These are phyloP conservation scores for Gadus chalcogrammus DNA, from an alignment of 2,113 vertebrate species.

Conservation along the genomic window DNA sequence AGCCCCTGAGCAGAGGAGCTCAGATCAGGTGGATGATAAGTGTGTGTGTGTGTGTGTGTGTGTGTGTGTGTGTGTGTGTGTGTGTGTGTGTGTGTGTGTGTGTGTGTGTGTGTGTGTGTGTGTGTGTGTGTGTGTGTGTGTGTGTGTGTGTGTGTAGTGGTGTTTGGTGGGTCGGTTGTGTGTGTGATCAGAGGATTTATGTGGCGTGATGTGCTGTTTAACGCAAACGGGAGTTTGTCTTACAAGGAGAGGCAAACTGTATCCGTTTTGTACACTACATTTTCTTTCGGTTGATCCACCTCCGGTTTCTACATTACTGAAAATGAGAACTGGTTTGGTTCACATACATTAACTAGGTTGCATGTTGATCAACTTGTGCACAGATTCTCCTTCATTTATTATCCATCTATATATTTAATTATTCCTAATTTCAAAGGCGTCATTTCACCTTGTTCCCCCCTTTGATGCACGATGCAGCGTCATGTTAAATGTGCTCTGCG, in stretches of 20 bases:
- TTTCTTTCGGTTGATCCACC: too few species aligned
- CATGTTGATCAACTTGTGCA: slow-evolving; percentile 30
- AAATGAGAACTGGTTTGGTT: slow-evolving; percentile 24
- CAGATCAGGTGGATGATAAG: too few species aligned
- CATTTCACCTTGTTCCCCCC: slow-evolving; percentile 62
- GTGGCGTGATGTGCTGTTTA: too few species aligned
- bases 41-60: too few species aligned
- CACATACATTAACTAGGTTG: slow-evolving; percentile 25
- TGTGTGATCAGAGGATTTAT: neutral
- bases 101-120: too few species aligned
- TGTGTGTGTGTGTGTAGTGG: slow-evolving; percentile 2
- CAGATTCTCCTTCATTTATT: slow-evolving; percentile 43
- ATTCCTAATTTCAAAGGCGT: slow-evolving; percentile 59
- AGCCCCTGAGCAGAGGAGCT: neutral
- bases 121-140: too few species aligned
- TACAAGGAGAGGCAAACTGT: too few species aligned
- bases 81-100: too few species aligned
- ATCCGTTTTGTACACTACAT: too few species aligned
- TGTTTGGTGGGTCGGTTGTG: slow-evolving; percentile 4
- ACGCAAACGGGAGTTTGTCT: too few species aligned
- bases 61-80: too few species aligned
- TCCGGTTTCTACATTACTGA: slow-evolving; percentile 1
- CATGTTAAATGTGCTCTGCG: slow-evolving; percentile 61
- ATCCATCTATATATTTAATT: slow-evolving; percentile 30
- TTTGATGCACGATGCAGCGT: slow-evolving; percentile 61